Conservation (phyloP, 1,140 invertebrate species). For the Ips typographus region DNA sequence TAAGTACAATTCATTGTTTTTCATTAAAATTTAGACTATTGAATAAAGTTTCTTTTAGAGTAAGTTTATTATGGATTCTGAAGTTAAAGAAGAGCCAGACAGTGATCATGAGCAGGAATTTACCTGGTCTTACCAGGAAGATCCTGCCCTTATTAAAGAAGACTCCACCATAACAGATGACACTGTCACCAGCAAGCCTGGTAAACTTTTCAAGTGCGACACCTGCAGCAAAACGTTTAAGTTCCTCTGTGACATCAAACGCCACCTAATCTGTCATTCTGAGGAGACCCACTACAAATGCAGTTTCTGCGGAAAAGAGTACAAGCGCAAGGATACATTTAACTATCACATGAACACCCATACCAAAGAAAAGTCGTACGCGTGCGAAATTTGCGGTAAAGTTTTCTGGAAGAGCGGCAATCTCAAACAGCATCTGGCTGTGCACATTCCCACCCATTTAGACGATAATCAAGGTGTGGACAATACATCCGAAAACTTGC, state of each 20-base stretch:
- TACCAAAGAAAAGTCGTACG: conserved; percentile 7
- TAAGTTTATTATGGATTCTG: too few relatives aligned
- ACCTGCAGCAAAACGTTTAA: conserved; percentile 8
- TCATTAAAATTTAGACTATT: too few relatives aligned
- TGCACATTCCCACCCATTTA: neutral
- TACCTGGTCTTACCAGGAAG: neutral
- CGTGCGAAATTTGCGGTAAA: conserved; percentile 10
- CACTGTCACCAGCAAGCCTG: neutral
- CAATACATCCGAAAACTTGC: too few relatives aligned
- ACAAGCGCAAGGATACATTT: neutral
- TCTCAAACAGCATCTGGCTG: neutral
- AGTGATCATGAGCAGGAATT: neutral
- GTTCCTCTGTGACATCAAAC: neutral
- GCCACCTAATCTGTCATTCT: neutral
- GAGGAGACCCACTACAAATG: conserved; percentile 8
- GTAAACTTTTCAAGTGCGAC: conserved; percentile 1
- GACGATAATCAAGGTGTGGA: too few relatives aligned
- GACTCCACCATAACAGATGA: neutral
- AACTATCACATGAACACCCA: conserved; percentile 4
- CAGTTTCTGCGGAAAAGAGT: conserved; percentile 3
- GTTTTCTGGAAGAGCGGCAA: neutral
- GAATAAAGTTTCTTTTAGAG: too few relatives aligned
- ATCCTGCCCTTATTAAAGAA: neutral
- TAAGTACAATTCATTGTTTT: too few relatives aligned
- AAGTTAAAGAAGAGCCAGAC: neutral